Conservation (phyloP, 2,888 invertebrate genomes). For the Formica aserva region DNA sequence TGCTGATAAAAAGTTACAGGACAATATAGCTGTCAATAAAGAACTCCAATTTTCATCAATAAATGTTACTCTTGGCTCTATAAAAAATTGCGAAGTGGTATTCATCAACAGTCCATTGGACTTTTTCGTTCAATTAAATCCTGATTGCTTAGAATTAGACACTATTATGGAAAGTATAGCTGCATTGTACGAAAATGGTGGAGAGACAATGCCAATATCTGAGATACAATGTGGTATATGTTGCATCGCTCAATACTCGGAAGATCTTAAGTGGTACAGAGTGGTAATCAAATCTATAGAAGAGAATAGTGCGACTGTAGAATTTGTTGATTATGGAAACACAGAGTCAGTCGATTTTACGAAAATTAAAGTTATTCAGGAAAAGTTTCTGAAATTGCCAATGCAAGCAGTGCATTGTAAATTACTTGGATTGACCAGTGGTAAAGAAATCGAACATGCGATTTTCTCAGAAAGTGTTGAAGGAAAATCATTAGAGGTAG, state of each 20-base stretch:
- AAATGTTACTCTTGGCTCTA: conserved; percentile 75
- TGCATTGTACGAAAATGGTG: conserved; percentile 74
- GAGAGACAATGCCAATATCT: conserved; percentile 70
- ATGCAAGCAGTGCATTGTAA: conserved; percentile 84
- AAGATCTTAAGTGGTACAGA: conserved; percentile 91
- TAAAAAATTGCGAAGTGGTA: conserved; percentile 79
- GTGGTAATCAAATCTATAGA: conserved; percentile 86
- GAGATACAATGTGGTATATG: conserved; percentile 69
- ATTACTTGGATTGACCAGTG: conserved; percentile 77
- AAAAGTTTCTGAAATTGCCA: conserved; percentile 80
- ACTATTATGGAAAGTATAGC: conserved; percentile 79
- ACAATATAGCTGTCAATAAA: neutral
- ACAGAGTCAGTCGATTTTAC: conserved; percentile 87
- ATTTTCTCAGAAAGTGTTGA: conserved; percentile 72
- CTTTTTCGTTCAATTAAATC: conserved; percentile 81
- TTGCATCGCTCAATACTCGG: conserved; percentile 83
- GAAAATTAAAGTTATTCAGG: conserved; percentile 85
- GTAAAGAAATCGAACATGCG: conserved; percentile 69
- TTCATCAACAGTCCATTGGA: conserved; percentile 76
- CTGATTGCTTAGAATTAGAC: conserved; percentile 78
- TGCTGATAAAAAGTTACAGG: neutral
- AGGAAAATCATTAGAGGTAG: conserved; percentile 77
- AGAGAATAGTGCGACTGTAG: conserved; percentile 87
- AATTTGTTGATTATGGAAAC: conserved; percentile 92
- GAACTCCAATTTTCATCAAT: conserved; percentile 67